Base-by-base conservation (phyloP, 2,888 invertebrate genomes). In the Troides aeacus region DNA sequence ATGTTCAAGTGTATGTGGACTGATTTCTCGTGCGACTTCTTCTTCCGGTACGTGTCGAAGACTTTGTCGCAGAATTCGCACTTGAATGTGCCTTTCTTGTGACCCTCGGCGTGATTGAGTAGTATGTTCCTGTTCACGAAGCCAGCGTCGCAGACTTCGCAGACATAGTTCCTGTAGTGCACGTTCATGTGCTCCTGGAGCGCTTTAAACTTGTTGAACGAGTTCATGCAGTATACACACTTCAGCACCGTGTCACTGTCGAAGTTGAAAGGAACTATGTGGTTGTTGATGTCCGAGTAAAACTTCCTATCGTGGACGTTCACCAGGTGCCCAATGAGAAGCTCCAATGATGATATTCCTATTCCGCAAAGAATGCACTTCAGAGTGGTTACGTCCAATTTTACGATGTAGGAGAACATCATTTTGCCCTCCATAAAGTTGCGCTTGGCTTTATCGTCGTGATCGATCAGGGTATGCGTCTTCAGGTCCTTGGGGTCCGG, bases 21-120 rank as follows among this genome's bases (percentile, higher is more conserved):
- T 0, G 85, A 73, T 46, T 82, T 81, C 68, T 86, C 86, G 62
- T 93, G 92, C 0, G 84, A 77, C 61, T 84, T 82, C 58, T 87
- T 79, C n/a, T 87, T 89, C 10, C 83, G 78, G 58, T 79, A 79
- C 0, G 88, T 89, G 1, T 84, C 78, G 56, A 85, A 91, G 0
- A 86, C 76, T 73, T 90, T 89, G 0, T 83, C 79, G 68, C 93
- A 93, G 53, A 75, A 80, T 5, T 82, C 82, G 69, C 92, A 93
- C 1, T 73, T 72, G 64, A 74, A 80, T 0, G 66, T 68, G 0
- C 83, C 84, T 10, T 74, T 80, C 21, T 75, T 77, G 24, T 86
- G 86, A 6, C 76, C 76, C 5, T 73, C 75, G 23, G 64, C 77
- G 72, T 63, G 81, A 21, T 69, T 70, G 15, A 64, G 36, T 62